These are phyloP conservation scores for Sebastiscus tertius DNA, from an alignment of 2,797 vertebrate genomes.

Conservation along the genomic window DNA sequence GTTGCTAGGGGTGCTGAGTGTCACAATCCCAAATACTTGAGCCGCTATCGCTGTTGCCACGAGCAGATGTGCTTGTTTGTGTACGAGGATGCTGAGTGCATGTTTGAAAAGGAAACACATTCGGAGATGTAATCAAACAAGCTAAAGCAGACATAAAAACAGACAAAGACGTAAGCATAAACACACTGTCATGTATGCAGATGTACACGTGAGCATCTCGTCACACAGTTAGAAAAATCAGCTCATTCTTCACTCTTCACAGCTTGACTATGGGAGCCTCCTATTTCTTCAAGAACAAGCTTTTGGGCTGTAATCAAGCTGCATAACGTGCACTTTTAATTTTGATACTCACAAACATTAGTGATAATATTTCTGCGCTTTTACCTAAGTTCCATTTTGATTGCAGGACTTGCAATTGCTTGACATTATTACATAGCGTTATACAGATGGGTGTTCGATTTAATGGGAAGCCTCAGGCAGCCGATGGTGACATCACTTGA, in stretches of 20 bases:
- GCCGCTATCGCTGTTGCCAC: conserved; percentile 8
- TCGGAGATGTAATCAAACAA: conserved; percentile 18
- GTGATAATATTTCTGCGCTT: too few relatives aligned
- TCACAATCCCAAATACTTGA: conserved; percentile 13
- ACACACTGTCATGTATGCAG: not conserved
- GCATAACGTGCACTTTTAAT: too few relatives aligned
- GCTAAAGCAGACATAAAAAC: conserved; percentile 26
- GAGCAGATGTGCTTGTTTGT: conserved; percentile 45
- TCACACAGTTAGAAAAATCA: not conserved
- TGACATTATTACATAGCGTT: too few relatives aligned
- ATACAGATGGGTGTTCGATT: too few relatives aligned
- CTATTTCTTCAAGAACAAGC: not conserved
- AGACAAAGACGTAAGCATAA: not conserved
- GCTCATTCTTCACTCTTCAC: too few relatives aligned
- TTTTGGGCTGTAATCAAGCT: not conserved
- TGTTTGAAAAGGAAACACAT: conserved; percentile 43
- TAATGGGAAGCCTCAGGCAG: too few relatives aligned
- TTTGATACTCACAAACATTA: too few relatives aligned
- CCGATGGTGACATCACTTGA: not conserved
- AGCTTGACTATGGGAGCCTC: too few relatives aligned
- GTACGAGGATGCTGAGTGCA: conserved; percentile 26
- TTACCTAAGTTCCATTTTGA: too few relatives aligned
- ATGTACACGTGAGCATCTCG: not conserved
- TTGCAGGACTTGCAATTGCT: too few relatives aligned
- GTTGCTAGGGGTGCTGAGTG: not conserved